Percentiles rank a stretch among this genome's conserved stretches.
Conservation (phyloP, 2,888 invertebrate genomes). For the Habrosyne pyritoides region DNA sequence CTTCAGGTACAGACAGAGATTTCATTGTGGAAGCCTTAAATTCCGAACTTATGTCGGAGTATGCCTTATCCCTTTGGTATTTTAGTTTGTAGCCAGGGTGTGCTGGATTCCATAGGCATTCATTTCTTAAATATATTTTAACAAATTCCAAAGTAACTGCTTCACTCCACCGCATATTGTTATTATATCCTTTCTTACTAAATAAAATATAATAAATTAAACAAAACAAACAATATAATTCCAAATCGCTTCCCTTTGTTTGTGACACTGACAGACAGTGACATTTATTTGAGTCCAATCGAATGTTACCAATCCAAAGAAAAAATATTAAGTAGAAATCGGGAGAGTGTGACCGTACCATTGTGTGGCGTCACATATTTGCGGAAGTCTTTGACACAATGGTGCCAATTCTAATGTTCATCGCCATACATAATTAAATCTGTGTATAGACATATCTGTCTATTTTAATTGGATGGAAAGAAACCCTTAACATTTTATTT, state of each 20-base stretch:
- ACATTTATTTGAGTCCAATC: not conserved
- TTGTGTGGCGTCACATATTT: no score
- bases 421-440: no score
- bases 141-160: constrained; percentile 74
- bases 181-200: not conserved
- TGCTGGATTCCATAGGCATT: constrained; percentile 76
- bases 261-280: not conserved
- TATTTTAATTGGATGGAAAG: no score
- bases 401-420: no score
- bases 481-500: no score
- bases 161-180: constrained; percentile 75
- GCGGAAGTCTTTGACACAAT: no score
- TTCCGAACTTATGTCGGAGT: constrained; percentile 54
- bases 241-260: not conserved
- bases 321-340: no score
- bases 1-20: constrained; percentile 58
- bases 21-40: constrained; percentile 60
- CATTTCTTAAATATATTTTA: constrained; percentile 74
- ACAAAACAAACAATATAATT: not conserved
- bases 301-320: no score
- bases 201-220: not conserved
- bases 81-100: constrained; percentile 68
- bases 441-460: no score
- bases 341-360: no score
- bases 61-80: constrained; percentile 64